Evolutionary conservation across 2,888 invertebrate species (phyloP).

Genomic region (Drosophila nr. fundita): DNA sequence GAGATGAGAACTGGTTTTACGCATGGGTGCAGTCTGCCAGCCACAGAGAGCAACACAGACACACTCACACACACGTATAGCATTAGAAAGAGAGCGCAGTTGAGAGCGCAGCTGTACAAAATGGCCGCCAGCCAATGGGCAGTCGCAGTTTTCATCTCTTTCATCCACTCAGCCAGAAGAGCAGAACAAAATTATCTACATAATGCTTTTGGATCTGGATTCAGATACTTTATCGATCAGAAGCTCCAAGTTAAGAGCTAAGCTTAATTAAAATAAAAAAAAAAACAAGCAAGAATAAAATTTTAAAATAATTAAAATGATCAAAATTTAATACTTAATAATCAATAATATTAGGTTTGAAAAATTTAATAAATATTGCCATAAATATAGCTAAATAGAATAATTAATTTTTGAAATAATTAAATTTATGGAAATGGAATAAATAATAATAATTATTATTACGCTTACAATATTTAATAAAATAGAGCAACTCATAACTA

Average conservation of each 20-base stretch:
- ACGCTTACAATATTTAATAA: background rate
- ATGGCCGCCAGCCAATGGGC: constrained; percentile 64
- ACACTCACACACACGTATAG: constrained; percentile 2
- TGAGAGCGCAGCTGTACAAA: constrained; percentile 54
- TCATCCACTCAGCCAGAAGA: constrained; percentile 4
- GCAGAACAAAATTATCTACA: background rate
- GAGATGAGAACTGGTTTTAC: constrained; percentile 71
- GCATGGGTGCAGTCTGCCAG: constrained; percentile 68
- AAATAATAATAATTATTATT: no score
- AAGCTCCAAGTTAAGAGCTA: background rate
- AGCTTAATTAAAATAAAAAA: background rate
- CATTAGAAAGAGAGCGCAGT: constrained; percentile 58
- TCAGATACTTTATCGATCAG: background rate
- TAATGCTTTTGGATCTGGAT: no score
- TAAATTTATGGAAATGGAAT: background rate
- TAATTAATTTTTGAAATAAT: background rate
- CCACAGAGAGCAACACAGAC: constrained; percentile 9
- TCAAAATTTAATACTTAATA: background rate
- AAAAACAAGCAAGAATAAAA: background rate
- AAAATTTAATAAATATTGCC: no score
- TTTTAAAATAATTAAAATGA: background rate
- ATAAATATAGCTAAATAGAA: no score
- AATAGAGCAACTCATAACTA: background rate
- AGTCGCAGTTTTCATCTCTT: constrained; percentile 14
- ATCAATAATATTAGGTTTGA: no score